A percentile compares a stretch with the other conserved stretches of the same genome.
Conservation (phyloP, 2,888 invertebrate species). For the Punctoribates punctum region DNA sequence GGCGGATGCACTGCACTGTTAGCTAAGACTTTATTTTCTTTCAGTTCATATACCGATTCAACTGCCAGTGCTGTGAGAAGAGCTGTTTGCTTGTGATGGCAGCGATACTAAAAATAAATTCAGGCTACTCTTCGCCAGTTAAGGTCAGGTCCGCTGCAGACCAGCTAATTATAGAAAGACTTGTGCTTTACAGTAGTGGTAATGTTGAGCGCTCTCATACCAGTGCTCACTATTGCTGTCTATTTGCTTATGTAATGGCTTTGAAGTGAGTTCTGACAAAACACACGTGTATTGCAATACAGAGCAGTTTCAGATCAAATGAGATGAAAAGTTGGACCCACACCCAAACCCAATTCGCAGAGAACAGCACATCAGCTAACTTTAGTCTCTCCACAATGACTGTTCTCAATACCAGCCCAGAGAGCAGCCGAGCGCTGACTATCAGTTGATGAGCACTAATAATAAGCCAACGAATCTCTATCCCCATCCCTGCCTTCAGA, state of each 20-base stretch:
- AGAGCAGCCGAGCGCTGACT: conserved; percentile 12
- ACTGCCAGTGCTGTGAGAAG: conserved; percentile 3
- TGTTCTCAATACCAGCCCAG: neutral
- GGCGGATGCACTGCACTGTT: conserved; percentile 34
- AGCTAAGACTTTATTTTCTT: conserved; percentile 8
- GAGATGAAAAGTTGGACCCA: conserved; percentile 28
- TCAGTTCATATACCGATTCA: neutral
- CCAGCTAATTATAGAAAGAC: conserved; percentile 39
- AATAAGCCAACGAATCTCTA: neutral
- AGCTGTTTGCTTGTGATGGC: conserved; percentile 25
- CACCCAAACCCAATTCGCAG: conserved; percentile 34
- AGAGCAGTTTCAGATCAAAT: conserved; percentile 29
- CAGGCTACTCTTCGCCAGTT: conserved; percentile 39
- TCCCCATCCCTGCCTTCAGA: neutral
- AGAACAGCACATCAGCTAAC: conserved; percentile 28
- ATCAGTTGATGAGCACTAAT: conserved; percentile 8
- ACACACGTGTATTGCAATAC: conserved; percentile 28
- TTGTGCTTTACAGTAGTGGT: conserved; percentile 3
- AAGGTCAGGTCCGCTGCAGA: conserved; percentile 41
- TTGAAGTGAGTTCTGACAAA: conserved; percentile 34
- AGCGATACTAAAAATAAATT: conserved; percentile 35
- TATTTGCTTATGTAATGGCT: conserved; percentile 38
- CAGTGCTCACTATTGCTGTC: neutral
- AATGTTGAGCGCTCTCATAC: neutral
- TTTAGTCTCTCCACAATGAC: conserved; percentile 6